These are phyloP conservation scores for Epinephelus malabaricus DNA, from an alignment of 2,797 vertebrate species.

Conservation along the genomic window DNA sequence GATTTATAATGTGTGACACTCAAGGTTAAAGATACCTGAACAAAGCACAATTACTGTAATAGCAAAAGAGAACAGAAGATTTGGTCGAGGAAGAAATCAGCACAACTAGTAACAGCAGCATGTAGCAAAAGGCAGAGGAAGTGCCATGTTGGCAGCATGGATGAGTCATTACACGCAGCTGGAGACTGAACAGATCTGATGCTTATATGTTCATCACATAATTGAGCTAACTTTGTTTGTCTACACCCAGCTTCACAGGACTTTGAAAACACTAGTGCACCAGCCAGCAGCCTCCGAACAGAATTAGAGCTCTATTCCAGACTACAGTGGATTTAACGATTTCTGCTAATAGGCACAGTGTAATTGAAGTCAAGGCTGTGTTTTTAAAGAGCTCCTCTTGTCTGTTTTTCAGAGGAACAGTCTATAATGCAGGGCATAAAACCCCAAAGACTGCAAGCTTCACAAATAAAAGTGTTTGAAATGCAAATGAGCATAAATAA, in stretches of 20 bases:
- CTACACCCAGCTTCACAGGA: not conserved
- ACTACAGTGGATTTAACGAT: constrained; percentile 13
- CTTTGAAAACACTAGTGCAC: not conserved
- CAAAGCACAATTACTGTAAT: not conserved
- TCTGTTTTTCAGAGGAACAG: constrained; percentile 23
- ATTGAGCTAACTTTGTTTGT: not conserved
- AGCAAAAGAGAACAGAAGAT: not conserved
- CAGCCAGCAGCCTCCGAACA: not conserved
- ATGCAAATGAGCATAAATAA: constrained; percentile 70
- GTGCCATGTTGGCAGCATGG: not conserved
- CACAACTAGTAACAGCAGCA: not conserved
- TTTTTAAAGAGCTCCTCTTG: constrained; percentile 48
- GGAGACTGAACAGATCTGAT: constrained; percentile 7
- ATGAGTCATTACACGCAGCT: not conserved
- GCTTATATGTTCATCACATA: not conserved
- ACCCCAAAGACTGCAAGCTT: constrained; percentile 42
- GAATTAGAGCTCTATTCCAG: constrained; percentile 14
- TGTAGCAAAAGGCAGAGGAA: not conserved
- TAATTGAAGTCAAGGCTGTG: constrained; percentile 40
- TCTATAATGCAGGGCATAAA: constrained; percentile 41
- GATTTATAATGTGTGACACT: not conserved
- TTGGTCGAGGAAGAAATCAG: not conserved
- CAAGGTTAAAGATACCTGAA: not conserved
- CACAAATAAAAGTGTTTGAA: constrained; percentile 62
- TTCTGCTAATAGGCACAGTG: constrained; percentile 18